Evolutionary conservation across 1,140 invertebrate species (phyloP).

Genomic region (Ruditapes philippinarum): DNA sequence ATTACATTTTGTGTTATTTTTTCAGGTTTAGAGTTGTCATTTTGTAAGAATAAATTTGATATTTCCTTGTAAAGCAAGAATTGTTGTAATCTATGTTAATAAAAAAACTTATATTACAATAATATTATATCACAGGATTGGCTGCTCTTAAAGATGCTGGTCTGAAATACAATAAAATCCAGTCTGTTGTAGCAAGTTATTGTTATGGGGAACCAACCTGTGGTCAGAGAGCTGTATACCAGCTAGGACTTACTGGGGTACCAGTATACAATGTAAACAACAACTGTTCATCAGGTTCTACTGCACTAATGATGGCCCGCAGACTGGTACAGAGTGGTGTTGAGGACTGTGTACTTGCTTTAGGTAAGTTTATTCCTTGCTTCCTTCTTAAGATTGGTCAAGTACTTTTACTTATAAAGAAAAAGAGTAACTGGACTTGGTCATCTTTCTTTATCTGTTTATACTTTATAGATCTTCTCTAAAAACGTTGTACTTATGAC

Average conservation of each 20-base stretch:
- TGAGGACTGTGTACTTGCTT: conserved; percentile 95
- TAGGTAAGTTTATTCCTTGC: conserved; percentile 87
- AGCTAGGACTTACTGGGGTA: conserved; percentile 98
- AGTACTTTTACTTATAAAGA: background rate
- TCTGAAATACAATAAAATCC: conserved; percentile 92
- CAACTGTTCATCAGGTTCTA: conserved; percentile 98
- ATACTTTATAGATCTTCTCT: too few species aligned
- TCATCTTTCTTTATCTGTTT: too few species aligned
- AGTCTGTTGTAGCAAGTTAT: conserved; percentile 97
- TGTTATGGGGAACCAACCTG: conserved; percentile 99
- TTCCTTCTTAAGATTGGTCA: too few species aligned
- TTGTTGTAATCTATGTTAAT: too few species aligned
- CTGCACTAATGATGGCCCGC: conserved; percentile 95
- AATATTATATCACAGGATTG: conserved; percentile 89
- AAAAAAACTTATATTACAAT: too few species aligned
- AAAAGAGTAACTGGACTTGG: too few species aligned
- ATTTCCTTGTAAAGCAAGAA: too few species aligned
- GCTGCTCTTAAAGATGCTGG: conserved; percentile 95
- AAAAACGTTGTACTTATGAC: too few species aligned
- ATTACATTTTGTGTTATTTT: too few species aligned
- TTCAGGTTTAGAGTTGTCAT: too few species aligned
- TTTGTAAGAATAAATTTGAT: too few species aligned
- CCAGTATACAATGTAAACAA: conserved; percentile 99
- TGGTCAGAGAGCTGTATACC: conserved; percentile 97
- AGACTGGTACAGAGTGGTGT: conserved; percentile 94